These are phyloP conservation scores for Scartelaos histophorus DNA, from an alignment of 2,113 vertebrate genomes.

Conservation along the genomic window DNA sequence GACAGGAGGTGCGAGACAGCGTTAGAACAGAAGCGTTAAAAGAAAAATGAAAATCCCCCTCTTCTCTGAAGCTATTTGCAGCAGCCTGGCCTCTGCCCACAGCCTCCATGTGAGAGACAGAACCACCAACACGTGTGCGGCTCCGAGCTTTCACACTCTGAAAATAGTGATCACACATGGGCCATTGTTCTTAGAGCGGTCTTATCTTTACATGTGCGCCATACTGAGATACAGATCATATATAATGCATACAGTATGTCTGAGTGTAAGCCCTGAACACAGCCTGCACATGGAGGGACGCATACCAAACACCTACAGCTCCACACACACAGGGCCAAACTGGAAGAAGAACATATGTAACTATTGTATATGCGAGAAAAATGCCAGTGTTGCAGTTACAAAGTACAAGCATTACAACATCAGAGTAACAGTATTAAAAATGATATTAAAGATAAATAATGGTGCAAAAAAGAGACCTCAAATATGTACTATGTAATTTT, in stretches of 20 bases:
- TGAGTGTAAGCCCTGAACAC: neutral
- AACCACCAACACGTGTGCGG: constrained; percentile 50
- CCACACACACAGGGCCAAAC: constrained; percentile 7
- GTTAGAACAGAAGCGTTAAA: constrained; percentile 7
- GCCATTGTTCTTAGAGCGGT: constrained; percentile 28
- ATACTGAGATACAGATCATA: neutral
- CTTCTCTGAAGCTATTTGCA: constrained; percentile 59
- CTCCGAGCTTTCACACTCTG: constrained; percentile 16
- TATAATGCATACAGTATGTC: neutral
- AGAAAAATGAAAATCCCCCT: constrained; percentile 56
- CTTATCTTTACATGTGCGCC: constrained; percentile 2
- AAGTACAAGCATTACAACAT: too few species aligned
- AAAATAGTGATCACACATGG: constrained; percentile 18
- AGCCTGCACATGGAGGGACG: constrained; percentile 1
- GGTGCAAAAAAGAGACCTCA: too few species aligned
- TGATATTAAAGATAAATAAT: too few species aligned
- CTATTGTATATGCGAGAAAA: too few species aligned
- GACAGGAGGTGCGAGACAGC: constrained; percentile 30
- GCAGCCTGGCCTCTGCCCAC: constrained; percentile 43
- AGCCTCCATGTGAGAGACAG: constrained; percentile 45
- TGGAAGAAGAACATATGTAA: neutral
- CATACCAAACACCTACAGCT: constrained; percentile 7
- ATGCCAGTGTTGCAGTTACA: too few species aligned
- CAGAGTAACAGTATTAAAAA: too few species aligned
- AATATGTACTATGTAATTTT: too few species aligned